phyloP scores from a whole-genome alignment of 2,113 vertebrate species.

The Lasiurus cinereus region DNA sequence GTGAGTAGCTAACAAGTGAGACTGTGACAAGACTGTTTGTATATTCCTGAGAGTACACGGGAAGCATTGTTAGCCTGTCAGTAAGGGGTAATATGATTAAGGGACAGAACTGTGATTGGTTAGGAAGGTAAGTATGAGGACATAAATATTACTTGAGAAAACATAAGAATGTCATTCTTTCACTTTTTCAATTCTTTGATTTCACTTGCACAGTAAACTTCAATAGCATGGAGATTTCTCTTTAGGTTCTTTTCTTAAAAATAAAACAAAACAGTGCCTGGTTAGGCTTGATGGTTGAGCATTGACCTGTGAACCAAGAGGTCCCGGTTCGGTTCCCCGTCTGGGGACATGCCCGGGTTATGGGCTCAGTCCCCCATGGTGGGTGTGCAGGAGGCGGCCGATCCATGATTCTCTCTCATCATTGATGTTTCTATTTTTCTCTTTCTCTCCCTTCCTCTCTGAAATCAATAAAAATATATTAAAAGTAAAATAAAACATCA shows the following conservation, averaged over 20 bases:
- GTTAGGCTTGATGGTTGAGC: no score
- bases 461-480: no score
- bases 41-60: rapidly evolving
- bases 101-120: not conserved
- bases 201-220: constrained; percentile 40
- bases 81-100: not conserved
- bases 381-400: no score
- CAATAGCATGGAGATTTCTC: not conserved
- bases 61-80: not conserved
- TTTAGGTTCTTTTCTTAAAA: not conserved
- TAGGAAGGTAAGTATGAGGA: not conserved
- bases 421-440: no score
- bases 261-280: not conserved
- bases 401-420: no score
- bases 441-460: no score
- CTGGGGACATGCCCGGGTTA: no score
- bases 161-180: not conserved
- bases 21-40: not conserved
- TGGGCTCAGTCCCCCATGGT: no score
- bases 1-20: constrained; percentile 82
- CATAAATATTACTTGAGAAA: constrained; percentile 18
- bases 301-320: no score
- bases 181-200: constrained; percentile 3
- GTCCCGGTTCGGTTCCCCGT: no score
- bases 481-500: not conserved